These are phyloP conservation scores for Plagiodera versicolora DNA, from an alignment of 2,888 invertebrate genomes.

Conservation along the genomic window DNA sequence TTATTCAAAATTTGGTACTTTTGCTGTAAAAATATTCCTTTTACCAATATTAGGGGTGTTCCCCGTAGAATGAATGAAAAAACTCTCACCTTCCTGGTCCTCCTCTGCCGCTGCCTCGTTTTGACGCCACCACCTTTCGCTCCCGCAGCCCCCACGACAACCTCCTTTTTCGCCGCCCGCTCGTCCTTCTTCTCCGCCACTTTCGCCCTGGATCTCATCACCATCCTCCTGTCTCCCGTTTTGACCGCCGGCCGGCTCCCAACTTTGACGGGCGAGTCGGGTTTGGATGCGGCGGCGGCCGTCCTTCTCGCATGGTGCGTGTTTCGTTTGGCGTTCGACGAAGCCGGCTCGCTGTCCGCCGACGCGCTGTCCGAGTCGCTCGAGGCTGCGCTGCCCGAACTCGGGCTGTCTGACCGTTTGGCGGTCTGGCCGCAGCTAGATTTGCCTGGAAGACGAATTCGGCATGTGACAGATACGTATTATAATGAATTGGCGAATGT, in stretches of 20 bases:
- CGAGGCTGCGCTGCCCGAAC: slow-evolving; percentile 52
- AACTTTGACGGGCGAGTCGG: background rate
- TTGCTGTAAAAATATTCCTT: too few relatives aligned
- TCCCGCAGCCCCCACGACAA: slow-evolving; percentile 45
- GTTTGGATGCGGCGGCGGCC: background rate
- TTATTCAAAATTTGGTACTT: too few relatives aligned
- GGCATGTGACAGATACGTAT: too few relatives aligned
- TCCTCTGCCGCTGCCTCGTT: slow-evolving; percentile 32
- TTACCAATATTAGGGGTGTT: too few relatives aligned
- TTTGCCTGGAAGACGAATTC: slow-evolving; percentile 17
- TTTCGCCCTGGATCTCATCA: slow-evolving; percentile 51
- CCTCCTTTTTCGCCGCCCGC: slow-evolving; percentile 21
- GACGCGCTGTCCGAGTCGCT: slow-evolving; percentile 54
- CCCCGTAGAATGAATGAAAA: too few relatives aligned
- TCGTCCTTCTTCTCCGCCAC: slow-evolving; percentile 47
- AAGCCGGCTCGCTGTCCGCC: slow-evolving; percentile 23
- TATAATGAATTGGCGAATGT: too few relatives aligned
- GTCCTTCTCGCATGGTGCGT: background rate
- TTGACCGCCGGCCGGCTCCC: slow-evolving; percentile 2
- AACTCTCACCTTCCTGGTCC: slow-evolving; percentile 42
- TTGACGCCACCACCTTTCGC: slow-evolving; percentile 48
- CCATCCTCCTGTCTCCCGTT: slow-evolving; percentile 39
- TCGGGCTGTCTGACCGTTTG: slow-evolving; percentile 55
- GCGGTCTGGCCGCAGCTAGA: slow-evolving; percentile 31
- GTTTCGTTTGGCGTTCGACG: too few relatives aligned